Base-by-base conservation (phyloP, 53 echinoderm and acorn worm genomes). In the Pentamera pediparva region DNA sequence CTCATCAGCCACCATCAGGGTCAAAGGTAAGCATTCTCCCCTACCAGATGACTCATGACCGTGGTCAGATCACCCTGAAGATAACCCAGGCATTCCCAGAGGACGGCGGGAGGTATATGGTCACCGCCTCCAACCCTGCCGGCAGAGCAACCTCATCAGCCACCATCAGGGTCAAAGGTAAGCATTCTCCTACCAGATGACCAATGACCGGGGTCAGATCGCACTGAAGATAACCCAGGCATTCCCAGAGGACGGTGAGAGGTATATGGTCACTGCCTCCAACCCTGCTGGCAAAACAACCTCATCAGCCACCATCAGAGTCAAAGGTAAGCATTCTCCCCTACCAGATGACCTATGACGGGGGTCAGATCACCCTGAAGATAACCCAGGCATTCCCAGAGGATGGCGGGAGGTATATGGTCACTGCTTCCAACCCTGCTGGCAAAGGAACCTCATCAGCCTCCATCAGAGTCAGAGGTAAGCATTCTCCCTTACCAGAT, bases 371-470 rank as follows among this genome's bases (percentile, higher is more conserved):
- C n/a, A 62, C 79, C 20, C 52, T 90, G 17, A 83, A 49, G 21
- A 86, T 90, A 37, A 31, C 24, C 10, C 54, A 82, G 49, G 58
- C 79, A 26, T 75, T 70, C 35, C 61, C 79, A 20, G 86, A 83
- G 26, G 83, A 90, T 50, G 86, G 78, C 27, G 90, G 90, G 20
- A 74, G 75, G 4, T 90, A 90, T 52, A 79, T 43, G 21, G 82
- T 82, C 61, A 86, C 82, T 9, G 90, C 80, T 2, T 53, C 62
- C 9, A 86, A 86, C 37, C 34, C 52, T 3, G 73, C 73, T 8
- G 73, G 73, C 5, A 32, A 38, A 26, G 73, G 33, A 0, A 33
- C 53, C 6, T 21, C 73, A 53, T 35, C 15, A 36, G 52, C 52
- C 20, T 33, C 3, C 8, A 37, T 72, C 12, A 72, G 35, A 72